Base-by-base conservation (phyloP, 2,113 vertebrate species). In the Alaudala cheleensis region DNA sequence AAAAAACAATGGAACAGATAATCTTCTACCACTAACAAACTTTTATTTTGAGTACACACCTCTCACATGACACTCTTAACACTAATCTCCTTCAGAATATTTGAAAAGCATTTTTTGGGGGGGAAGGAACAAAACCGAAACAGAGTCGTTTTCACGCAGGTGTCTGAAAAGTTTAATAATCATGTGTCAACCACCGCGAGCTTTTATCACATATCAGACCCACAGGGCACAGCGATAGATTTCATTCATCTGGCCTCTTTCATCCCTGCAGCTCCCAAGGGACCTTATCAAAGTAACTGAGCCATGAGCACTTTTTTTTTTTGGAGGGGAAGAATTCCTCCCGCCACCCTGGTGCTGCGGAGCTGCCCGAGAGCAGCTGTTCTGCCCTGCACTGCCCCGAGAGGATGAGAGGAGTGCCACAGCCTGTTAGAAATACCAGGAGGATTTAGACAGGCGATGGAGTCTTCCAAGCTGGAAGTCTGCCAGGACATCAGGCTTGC, bases 401-500 rank as follows among this genome's bases (percentile, higher is more conserved):
- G 42, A 89, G 74, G 86, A 81, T 69, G 83, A 87, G 92, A 79
- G 14, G 64, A 88, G 91, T 86, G 73, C 94, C 88, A 88, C 81
- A 76, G 90, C 72, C 88, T 72, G 70, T 44, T 34, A 54, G 88
- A 86, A 94, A 92, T 86, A 62, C 90, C 34, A 1, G 61, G 57
- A 50, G 93, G 93, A 87, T 93, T 94, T 86, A 81, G 89, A 54
- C 53, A 72, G 67, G 71, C 61, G 0, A 77, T 90, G 18, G 34
- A 91, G 42, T 78, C 90, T 90, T 90, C 90, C 92, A 91, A 11
- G 33, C 64, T 97, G 96, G 96, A 95, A 76, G 17, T 15, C 40
- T 77, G 95, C 96, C 96, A 96, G 90, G 91, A 87, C 81, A 88
- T 92, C 94, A 88, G 85, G 74, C 88, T 86, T 74, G 58, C 91